Evolutionary conservation across 2,888 invertebrate genomes (phyloP), one percentile per base, ranked within the genome.

Genomic region (Diaphora mendica): DNA sequence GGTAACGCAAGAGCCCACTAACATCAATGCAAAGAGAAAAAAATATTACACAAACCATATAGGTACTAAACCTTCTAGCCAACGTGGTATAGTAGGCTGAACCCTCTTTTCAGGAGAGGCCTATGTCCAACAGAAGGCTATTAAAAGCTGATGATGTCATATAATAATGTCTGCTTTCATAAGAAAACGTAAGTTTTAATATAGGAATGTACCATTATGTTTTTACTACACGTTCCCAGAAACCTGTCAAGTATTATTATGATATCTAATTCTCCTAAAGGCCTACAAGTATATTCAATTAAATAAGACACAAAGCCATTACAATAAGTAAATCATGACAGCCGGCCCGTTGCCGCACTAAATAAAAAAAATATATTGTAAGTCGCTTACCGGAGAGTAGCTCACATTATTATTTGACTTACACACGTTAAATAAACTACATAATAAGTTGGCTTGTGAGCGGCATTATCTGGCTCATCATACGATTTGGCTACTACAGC

Each of bases 281-380:
- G 30, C 23, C 67, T 48, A 67, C 67, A 30, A 48, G 48, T 4
- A 23, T 33, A 67, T 67, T 48, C 44, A 67, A 67, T 67, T 67
- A 68, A 20, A 26, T 48, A 72, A 68, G 68, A 62, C 64, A 48
- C 68, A 23, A 69, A 65, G 68, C 26, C 64, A 68, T 72, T 72
- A 72, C 23, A 39, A 72, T 72, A 72, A 72, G 64, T 69, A 73
- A 73, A 68, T 69, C 64, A 73, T 64, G 68, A 33, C 65, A 70
- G 65, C 65, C 65, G 55, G 69, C 7, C 44, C 30, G 69, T 66
- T 70, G 35, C 65, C 59, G 73, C 30, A 33, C 30, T 26, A 20
- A 30, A 66, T 65, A 33, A 35, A 55, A 73, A 69, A 65, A 69
- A 73, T 73, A n/a, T 69, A 65, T 69, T 44, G 51, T 62, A n/a